A percentile compares a stretch with the other conserved stretches of the same genome.
Conservation (phyloP, 2,888 invertebrate genomes). For the Thecophora atra region DNA sequence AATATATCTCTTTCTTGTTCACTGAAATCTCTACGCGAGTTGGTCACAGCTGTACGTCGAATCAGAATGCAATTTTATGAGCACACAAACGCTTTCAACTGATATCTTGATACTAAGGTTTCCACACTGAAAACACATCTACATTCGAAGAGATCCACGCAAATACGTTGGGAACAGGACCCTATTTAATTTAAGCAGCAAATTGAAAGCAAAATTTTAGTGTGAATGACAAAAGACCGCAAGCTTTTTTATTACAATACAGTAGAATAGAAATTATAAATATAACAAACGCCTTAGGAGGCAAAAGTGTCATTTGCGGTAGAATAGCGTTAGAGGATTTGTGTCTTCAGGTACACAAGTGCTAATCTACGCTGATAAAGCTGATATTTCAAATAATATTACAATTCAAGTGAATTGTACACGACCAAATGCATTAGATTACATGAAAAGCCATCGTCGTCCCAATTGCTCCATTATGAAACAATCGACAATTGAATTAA, state of each 20-base stretch:
- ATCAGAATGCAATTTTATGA: constrained; percentile 5
- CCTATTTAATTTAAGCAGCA: constrained; percentile 21
- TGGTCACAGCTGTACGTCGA: not conserved
- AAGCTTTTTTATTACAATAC: not conserved
- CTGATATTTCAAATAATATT: no score
- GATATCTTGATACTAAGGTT: not conserved
- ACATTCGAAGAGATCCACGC: constrained; percentile 23
- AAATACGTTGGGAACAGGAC: constrained; percentile 11
- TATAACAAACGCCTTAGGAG: no score
- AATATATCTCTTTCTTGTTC: not conserved
- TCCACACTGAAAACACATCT: constrained; percentile 33
- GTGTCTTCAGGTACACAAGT: no score
- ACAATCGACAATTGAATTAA: no score
- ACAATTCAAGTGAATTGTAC: no score
- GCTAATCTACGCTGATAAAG: no score
- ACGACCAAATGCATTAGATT: no score
- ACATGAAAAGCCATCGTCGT: no score
- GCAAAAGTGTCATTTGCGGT: no score
- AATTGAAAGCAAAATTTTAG: constrained; percentile 15
- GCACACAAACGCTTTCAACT: not conserved
- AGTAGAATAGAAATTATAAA: not conserved
- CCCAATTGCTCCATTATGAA: no score
- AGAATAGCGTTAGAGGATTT: no score
- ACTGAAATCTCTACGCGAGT: not conserved
- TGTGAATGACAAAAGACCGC: not conserved